phyloP scores from a whole-genome alignment of 1,140 invertebrate genomes.

The Acromyrmex charruanus region DNA sequence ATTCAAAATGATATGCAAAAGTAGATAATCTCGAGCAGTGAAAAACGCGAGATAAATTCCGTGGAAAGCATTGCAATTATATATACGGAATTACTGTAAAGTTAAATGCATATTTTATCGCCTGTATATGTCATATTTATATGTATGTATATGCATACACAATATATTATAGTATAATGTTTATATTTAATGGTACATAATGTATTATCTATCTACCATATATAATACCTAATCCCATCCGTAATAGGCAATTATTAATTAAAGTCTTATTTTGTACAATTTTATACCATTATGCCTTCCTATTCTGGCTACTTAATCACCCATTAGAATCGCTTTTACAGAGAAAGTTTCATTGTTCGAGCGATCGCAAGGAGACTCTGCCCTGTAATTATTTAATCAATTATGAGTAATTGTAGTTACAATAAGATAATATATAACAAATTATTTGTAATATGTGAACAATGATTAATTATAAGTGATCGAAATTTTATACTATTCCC shows the following conservation, averaged over 20 bases:
- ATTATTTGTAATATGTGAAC: conserved; percentile 20
- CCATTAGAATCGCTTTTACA: conserved; percentile 38
- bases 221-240: not conserved
- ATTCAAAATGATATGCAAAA: conserved; percentile 17
- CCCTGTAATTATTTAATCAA: conserved; percentile 47
- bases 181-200: not conserved
- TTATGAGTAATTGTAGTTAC: conserved; percentile 37
- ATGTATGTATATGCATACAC: not conserved
- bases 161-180: not conserved
- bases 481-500: conserved; percentile 30
- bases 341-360: conserved; percentile 59
- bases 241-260: conserved; percentile 40
- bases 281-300: conserved; percentile 47
- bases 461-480: conserved; percentile 45
- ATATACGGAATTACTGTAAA: not conserved
- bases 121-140: not conserved
- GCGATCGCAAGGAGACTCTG: conserved; percentile 30
- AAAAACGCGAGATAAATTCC: conserved; percentile 8
- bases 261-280: conserved; percentile 35
- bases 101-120: not conserved
- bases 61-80: not conserved
- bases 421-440: conserved; percentile 11
- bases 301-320: conserved; percentile 61
- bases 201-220: not conserved
- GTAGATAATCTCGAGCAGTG: not conserved